phyloP scores from a whole-genome alignment of 1,140 invertebrate species.

The Drosophila micromelanica region DNA sequence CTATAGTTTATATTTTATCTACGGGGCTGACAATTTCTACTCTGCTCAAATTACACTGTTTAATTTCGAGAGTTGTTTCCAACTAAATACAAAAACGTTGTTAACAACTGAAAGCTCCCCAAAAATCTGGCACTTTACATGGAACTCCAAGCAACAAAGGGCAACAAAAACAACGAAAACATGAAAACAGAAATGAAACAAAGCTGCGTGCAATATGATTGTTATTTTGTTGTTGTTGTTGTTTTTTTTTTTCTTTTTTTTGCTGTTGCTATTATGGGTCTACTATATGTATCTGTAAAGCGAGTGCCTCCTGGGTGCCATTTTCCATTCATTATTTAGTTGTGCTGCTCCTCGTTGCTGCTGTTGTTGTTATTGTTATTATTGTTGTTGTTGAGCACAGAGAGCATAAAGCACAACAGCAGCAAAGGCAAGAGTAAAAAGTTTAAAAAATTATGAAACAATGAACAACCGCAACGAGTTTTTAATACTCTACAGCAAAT shows the following conservation, averaged over 20 bases:
- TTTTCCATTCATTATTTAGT: conserved; percentile 68
- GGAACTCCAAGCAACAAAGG: background rate
- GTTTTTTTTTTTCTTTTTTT: conserved; percentile 1
- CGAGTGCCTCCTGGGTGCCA: conserved; percentile 61
- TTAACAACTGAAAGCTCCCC: conserved; percentile 4
- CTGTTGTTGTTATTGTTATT: conserved; percentile 23
- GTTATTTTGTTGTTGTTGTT: background rate
- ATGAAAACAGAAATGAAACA: no score
- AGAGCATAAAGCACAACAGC: conserved; percentile 34
- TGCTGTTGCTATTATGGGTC: conserved; percentile 11
- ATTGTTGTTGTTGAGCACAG: conserved; percentile 41
- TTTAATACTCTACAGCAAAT: background rate
- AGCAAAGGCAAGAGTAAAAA: conserved; percentile 4
- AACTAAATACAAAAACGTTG: background rate
- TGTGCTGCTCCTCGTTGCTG: conserved; percentile 10
- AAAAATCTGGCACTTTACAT: conserved; percentile 13
- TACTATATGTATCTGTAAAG: conserved; percentile 35
- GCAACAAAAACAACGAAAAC: background rate
- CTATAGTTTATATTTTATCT: no score
- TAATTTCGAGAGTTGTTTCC: background rate
- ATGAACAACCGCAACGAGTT: background rate
- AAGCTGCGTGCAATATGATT: conserved; percentile 5
- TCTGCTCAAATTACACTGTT: background rate
- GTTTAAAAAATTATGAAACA: background rate
- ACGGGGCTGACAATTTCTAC: no score